Conservation (phyloP, 1,140 invertebrate genomes). For the Gonioctena quinquepunctata region DNA sequence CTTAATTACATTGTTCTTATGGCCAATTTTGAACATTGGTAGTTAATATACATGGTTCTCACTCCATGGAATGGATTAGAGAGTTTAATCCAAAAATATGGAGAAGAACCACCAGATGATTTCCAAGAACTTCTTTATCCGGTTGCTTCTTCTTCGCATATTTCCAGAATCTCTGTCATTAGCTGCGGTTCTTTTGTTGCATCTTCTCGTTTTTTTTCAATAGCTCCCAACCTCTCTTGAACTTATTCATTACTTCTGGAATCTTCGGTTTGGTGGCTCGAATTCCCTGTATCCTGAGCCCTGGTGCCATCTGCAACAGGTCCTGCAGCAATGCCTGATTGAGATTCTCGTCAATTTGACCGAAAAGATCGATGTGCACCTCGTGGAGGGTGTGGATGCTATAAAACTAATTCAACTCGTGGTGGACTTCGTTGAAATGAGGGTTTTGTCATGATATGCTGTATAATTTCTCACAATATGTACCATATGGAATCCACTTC, state of each 20-base stretch:
- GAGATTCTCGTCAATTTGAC: slow-evolving; percentile 82
- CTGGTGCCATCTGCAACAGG: slow-evolving; percentile 82
- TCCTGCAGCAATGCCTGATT: slow-evolving; percentile 82
- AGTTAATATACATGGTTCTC: too few relatives aligned
- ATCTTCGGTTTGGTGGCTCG: slow-evolving; percentile 93
- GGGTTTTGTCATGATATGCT: slow-evolving; percentile 86
- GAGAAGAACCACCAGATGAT: too few relatives aligned
- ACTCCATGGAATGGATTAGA: too few relatives aligned
- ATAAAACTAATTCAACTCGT: slow-evolving; percentile 93
- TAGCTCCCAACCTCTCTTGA: too few relatives aligned
- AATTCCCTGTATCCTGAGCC: slow-evolving; percentile 82
- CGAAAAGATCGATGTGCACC: slow-evolving; percentile 92
- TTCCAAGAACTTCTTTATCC: too few relatives aligned
- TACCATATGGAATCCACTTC: slow-evolving; percentile 84
- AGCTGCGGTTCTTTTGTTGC: too few relatives aligned
- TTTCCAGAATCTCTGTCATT: too few relatives aligned
- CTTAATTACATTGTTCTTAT: too few relatives aligned
- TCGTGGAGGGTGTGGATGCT: slow-evolving; percentile 87
- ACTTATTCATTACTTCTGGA: slow-evolving; percentile 84
- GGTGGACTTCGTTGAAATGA: slow-evolving; percentile 95
- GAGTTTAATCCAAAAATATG: too few relatives aligned
- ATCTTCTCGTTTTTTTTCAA: too few relatives aligned
- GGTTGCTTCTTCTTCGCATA: too few relatives aligned
- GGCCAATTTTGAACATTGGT: too few relatives aligned
- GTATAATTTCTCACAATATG: slow-evolving; percentile 91